Base-by-base conservation (phyloP, 2,113 vertebrate species). In the Ginglymostoma cirratum region DNA sequence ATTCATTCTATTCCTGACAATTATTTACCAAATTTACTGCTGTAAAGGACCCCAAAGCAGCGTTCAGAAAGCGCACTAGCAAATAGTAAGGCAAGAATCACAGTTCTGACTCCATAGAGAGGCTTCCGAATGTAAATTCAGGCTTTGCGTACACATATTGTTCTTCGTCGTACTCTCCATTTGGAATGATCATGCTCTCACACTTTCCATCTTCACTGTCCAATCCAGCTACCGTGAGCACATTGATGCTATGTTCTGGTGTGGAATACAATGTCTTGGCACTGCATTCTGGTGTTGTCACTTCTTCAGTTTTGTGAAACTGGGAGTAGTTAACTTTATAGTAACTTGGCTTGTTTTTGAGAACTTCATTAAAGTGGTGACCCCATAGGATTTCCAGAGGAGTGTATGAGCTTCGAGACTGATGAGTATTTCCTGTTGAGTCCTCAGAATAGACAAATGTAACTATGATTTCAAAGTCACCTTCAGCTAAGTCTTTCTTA, bases 351-450 rank as follows among this genome's bases (percentile, higher is more conserved):
- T 97, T 98, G 34, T 98, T 97, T 0, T 98, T 97, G 96, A 99
- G 96, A 96, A 99, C 98, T 0, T 99, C 98, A 0, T 99, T 98
- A 96, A 99, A 99, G 86, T 98, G 96, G 10, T 98, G 98, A 10
- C 99, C 99, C 99, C 99, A 99, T 24, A 98, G 97, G 89, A 99
- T 99, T 96, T 99, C 99, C 0, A 97, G 96, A 1, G 98, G 98
- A 0, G 98, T 97, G 8, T 99, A 99, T 0, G 99, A 99, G 65
- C 98, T 99, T 45, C 99, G 98, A 0, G 98, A 99, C 96, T 99
- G 99, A 96, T 99, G 99, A 2, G 99, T 98, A 0, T 98, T 99
- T 0, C 99, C 99, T 0, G 99, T 99, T 69, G 98, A 98, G 96
- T 99, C 99, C 0, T 99, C 99, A 0, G 98, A 99, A 96, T 99